Percentiles rank a stretch among this genome's conserved stretches.
phyloP scores from a whole-genome alignment of 2,113 vertebrate species.

The Oreamnos americanus region DNA sequence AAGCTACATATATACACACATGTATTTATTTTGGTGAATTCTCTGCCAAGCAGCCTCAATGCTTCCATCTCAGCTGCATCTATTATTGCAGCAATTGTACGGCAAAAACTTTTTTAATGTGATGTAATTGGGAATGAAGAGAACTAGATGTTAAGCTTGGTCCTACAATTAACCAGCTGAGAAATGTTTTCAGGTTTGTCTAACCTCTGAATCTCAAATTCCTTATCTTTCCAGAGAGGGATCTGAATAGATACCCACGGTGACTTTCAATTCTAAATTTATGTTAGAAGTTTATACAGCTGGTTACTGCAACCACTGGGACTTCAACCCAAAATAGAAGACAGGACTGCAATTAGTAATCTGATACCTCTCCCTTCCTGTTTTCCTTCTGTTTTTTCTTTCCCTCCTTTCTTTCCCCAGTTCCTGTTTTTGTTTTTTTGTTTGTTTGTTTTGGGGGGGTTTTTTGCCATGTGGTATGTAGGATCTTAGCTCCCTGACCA shows the following conservation, averaged over 20 bases:
- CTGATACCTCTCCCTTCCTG: no score
- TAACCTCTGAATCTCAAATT: not conserved
- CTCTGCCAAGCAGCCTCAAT: not conserved
- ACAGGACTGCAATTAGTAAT: not conserved
- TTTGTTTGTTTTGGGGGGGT: accelerated
- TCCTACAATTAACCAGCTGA: not conserved
- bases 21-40: not conserved
- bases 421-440: accelerated
- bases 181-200: not conserved
- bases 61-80: not conserved
- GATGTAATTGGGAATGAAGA: not conserved
- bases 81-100: not conserved
- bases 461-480: not conserved
- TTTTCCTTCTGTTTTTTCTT: not conserved
- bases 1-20: not conserved
- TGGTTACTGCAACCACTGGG: not conserved
- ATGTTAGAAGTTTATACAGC: not conserved
- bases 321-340: not conserved
- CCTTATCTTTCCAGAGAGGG: not conserved
- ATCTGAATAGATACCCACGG: not conserved
- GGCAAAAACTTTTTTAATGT: not conserved
- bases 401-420: not conserved
- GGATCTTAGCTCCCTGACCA: not conserved
- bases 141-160: not conserved
- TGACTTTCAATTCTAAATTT: not conserved